Conservation (phyloP, 2,888 invertebrate species). For the Calliopum simillimum region DNA sequence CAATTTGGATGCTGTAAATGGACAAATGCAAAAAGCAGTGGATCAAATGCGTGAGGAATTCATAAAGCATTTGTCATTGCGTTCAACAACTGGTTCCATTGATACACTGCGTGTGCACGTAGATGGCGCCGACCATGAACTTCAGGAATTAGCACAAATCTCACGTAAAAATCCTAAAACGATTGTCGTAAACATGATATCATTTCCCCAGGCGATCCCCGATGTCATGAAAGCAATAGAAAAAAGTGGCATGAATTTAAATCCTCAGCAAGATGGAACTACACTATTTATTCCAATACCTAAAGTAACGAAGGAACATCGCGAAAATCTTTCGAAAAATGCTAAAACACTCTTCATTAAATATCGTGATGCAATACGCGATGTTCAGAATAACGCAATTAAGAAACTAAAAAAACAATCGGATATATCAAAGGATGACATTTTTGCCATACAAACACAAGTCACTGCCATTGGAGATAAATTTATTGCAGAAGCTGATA, state of each 20-base stretch:
- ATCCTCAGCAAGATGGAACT: slow-evolving; percentile 95
- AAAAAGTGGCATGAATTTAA: slow-evolving; percentile 89
- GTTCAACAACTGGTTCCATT: slow-evolving; percentile 84
- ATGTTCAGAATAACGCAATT: slow-evolving; percentile 78
- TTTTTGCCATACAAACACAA: slow-evolving; percentile 77
- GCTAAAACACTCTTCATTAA: slow-evolving; percentile 85
- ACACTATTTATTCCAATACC: slow-evolving; percentile 89
- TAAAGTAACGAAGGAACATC: slow-evolving; percentile 92
- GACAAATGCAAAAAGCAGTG: slow-evolving; percentile 75
- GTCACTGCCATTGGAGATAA: slow-evolving; percentile 77
- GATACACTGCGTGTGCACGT: slow-evolving; percentile 81
- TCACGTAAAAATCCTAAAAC: slow-evolving; percentile 88
- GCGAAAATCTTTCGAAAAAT: slow-evolving; percentile 88
- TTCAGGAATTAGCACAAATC: slow-evolving; percentile 91
- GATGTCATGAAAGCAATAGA: slow-evolving; percentile 80
- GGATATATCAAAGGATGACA: slow-evolving; percentile 78
- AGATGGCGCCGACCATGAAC: slow-evolving; percentile 82
- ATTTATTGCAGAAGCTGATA: slow-evolving; percentile 75
- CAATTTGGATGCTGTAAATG: slow-evolving; percentile 76
- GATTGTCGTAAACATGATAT: slow-evolving; percentile 83
- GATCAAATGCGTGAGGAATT: slow-evolving; percentile 83
- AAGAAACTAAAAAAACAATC: slow-evolving; percentile 79
- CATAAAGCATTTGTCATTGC: slow-evolving; percentile 80
- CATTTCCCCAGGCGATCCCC: slow-evolving; percentile 88
- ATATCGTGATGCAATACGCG: slow-evolving; percentile 80